These are phyloP conservation scores for Plecotus auritus DNA, from an alignment of 2,113 vertebrate species.

Conservation along the genomic window DNA sequence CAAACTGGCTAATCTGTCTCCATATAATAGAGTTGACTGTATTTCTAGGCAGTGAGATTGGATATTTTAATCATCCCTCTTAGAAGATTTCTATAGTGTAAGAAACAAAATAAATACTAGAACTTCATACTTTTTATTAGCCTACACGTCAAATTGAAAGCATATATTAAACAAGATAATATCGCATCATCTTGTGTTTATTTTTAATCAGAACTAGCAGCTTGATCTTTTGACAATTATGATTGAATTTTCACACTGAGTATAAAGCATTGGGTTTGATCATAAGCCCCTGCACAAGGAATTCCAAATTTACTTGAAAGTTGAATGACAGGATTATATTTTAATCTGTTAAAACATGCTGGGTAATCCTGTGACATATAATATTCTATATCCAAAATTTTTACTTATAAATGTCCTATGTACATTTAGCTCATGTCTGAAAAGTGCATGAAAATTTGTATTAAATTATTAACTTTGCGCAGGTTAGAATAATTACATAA, in stretches of 20 bases:
- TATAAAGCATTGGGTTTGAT: slow-evolving; percentile 45
- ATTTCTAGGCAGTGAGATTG: slow-evolving; percentile 41
- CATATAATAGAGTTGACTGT: slow-evolving; percentile 41
- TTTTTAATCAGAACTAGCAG: slow-evolving; percentile 49
- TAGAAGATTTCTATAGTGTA: slow-evolving; percentile 42
- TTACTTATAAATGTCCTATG: slow-evolving; percentile 51
- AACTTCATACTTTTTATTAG: slow-evolving; percentile 60
- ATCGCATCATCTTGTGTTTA: neutral
- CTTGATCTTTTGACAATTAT: slow-evolving; percentile 66
- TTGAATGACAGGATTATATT: slow-evolving; percentile 38
- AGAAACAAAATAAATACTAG: slow-evolving; percentile 60
- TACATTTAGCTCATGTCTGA: neutral
- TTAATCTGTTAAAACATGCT: slow-evolving; percentile 49
- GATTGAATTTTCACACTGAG: slow-evolving; percentile 52
- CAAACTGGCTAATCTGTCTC: slow-evolving; percentile 30
- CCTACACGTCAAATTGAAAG: slow-evolving; percentile 27
- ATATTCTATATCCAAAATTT: slow-evolving; percentile 7
- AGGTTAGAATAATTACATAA: neutral
- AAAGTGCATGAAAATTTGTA: neutral
- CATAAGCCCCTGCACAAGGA: slow-evolving; percentile 40
- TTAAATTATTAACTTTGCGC: neutral
- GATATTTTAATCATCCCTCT: slow-evolving; percentile 48
- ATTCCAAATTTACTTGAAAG: slow-evolving; percentile 58
- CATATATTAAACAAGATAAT: slow-evolving; percentile 31
- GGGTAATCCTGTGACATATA: slow-evolving; percentile 41